phyloP scores from a whole-genome alignment of 2,113 vertebrate species.

The Clupea harengus region DNA sequence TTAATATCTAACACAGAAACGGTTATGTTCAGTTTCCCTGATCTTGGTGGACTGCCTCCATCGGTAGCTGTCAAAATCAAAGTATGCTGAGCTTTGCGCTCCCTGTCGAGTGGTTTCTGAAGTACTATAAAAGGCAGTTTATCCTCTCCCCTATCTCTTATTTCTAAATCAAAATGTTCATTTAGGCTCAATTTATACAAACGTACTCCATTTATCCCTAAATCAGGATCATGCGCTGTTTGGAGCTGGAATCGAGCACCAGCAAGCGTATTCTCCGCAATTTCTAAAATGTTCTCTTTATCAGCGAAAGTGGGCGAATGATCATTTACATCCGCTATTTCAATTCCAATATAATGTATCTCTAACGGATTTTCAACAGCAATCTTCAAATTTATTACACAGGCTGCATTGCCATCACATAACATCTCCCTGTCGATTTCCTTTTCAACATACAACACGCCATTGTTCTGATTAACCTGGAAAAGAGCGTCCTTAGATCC shows the following conservation, averaged over 20 bases:
- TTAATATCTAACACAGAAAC: constrained; percentile 46
- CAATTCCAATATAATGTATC: constrained; percentile 75
- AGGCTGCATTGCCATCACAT: constrained; percentile 52
- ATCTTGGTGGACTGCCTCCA: constrained; percentile 35
- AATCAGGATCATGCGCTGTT: constrained; percentile 67
- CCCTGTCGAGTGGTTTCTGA: constrained; percentile 39
- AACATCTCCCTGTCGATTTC: constrained; percentile 64
- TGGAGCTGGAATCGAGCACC: constrained; percentile 69
- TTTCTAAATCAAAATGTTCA: constrained; percentile 52
- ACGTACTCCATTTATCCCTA: constrained; percentile 64
- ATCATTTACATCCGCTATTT: constrained; percentile 78
- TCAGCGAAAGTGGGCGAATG: constrained; percentile 67
- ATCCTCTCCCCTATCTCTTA: not conserved
- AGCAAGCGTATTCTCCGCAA: constrained; percentile 59
- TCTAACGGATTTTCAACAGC: constrained; percentile 73
- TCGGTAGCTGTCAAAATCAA: constrained; percentile 38
- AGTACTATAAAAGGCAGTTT: constrained; percentile 33
- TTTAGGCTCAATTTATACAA: constrained; percentile 69
- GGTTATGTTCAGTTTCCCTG: constrained; percentile 28
- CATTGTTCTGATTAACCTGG: constrained; percentile 58
- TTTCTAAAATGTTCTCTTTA: constrained; percentile 54
- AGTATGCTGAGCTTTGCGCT: constrained; percentile 8
- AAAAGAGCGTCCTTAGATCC: constrained; percentile 54
- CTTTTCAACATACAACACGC: constrained; percentile 58
- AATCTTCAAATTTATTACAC: constrained; percentile 64